phyloP scores from a whole-genome alignment of 2,113 vertebrate species.

The Haemorhous mexicanus region DNA sequence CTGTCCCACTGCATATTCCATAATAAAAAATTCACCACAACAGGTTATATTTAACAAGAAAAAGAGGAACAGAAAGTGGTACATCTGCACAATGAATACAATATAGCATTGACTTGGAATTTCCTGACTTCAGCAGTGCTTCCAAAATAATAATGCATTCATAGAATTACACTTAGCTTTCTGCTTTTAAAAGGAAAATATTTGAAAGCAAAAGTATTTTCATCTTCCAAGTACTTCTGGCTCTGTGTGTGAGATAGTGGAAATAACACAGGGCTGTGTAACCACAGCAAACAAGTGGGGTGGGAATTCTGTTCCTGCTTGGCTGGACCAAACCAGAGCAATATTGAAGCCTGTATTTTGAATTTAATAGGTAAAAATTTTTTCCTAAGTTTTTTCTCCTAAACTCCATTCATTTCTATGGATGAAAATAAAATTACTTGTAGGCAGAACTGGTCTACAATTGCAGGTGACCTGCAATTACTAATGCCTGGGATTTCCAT shows the following conservation, averaged over 20 bases:
- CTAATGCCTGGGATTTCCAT: conserved; percentile 25
- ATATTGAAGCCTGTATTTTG: conserved; percentile 1
- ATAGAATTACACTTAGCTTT: conserved; percentile 42
- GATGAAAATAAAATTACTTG: not conserved
- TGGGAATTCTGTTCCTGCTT: conserved; percentile 36
- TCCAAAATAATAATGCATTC: conserved; percentile 54
- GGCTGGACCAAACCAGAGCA: not conserved
- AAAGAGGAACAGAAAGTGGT: conserved; percentile 45
- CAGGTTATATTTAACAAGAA: conserved; percentile 50
- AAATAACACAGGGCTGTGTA: conserved; percentile 38
- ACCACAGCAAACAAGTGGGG: conserved; percentile 54
- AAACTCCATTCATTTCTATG: conserved; percentile 15
- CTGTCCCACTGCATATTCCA: not conserved
- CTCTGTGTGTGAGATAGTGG: conserved; percentile 48
- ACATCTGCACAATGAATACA: conserved; percentile 58
- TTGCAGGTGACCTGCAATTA: not conserved
- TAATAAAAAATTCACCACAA: not conserved
- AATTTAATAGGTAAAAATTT: not conserved
- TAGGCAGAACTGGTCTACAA: not conserved
- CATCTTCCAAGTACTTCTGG: conserved; percentile 61
- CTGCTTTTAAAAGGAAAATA: conserved; percentile 55
- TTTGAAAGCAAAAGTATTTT: conserved; percentile 57
- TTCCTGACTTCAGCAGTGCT: conserved; percentile 49
- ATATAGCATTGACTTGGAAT: conserved; percentile 54
- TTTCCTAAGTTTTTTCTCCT: too few species aligned